phyloP scores from a whole-genome alignment of 2,113 vertebrate genomes.

The Siniperca knerii region DNA sequence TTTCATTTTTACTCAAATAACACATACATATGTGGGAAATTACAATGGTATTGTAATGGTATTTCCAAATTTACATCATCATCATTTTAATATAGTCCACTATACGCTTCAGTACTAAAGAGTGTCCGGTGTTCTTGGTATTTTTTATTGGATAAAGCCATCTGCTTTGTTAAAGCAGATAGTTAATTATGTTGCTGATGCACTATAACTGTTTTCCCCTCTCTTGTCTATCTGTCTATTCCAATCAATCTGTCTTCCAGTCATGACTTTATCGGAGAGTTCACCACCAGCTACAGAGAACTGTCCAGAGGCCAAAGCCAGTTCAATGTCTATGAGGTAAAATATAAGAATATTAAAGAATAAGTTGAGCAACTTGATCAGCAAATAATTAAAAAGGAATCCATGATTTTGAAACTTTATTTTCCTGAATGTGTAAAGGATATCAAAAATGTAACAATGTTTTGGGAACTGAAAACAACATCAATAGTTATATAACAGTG shows the following conservation, averaged over 20 bases:
- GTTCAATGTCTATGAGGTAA: constrained; percentile 96
- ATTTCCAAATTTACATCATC: no score
- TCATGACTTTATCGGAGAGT: constrained; percentile 98
- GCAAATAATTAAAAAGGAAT: not conserved
- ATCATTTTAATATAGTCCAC: no score
- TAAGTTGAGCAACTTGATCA: not conserved
- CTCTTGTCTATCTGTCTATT: not conserved
- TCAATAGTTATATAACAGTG: not conserved
- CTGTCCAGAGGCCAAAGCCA: constrained; percentile 95
- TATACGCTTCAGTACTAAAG: no score
- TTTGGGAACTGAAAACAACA: constrained; percentile 10
- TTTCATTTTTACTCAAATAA: no score
- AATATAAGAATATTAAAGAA: not conserved
- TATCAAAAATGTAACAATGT: not conserved
- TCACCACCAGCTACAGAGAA: constrained; percentile 97
- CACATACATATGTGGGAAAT: no score
- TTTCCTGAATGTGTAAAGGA: not conserved
- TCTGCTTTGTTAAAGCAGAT: not conserved
- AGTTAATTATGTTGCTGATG: not conserved
- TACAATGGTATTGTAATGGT: no score
- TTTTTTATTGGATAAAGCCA: not conserved
- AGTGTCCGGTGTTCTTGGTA: no score
- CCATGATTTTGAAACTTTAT: not conserved
- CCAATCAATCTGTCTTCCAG: constrained; percentile 71
- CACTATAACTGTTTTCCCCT: not conserved